A percentile compares a stretch with the other conserved stretches of the same genome.
These are phyloP conservation scores for Papilio polytes DNA, from an alignment of 1,140 invertebrate genomes.

Conservation along the genomic window DNA sequence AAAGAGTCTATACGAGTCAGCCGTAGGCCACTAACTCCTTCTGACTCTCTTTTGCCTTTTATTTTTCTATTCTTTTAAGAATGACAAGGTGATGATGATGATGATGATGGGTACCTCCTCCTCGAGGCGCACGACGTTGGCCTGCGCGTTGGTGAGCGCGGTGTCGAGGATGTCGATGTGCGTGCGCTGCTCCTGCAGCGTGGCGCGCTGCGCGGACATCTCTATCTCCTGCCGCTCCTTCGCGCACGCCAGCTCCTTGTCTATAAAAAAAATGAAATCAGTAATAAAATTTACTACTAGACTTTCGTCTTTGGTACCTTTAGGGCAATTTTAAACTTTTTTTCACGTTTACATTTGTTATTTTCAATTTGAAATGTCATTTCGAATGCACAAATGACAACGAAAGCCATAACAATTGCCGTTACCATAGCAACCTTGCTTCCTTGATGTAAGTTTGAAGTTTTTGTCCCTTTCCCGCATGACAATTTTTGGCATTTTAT, in stretches of 20 bases:
- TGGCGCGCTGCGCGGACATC: constrained; percentile 93
- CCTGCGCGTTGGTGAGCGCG: constrained; percentile 95
- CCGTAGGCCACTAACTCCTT: neutral
- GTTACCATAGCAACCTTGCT: too few species aligned
- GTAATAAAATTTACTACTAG: too few species aligned
- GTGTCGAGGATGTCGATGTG: constrained; percentile 97
- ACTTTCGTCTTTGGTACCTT: too few species aligned
- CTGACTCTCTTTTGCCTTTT: neutral
- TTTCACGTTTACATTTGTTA: too few species aligned
- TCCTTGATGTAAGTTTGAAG: too few species aligned
- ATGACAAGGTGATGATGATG: neutral
- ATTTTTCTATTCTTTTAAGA: too few species aligned
- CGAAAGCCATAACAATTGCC: too few species aligned
- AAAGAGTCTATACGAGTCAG: neutral
- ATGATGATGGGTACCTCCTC: constrained; percentile 88
- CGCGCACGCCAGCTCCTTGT: constrained; percentile 93
- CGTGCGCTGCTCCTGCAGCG: constrained; percentile 94
- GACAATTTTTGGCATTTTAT: too few species aligned
- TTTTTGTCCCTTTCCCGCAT: too few species aligned
- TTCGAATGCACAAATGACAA: too few species aligned
- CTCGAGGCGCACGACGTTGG: constrained; percentile 94
- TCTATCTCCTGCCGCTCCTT: constrained; percentile 97
- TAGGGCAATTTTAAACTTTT: too few species aligned
- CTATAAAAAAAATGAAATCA: constrained; percentile 73
- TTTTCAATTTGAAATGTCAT: too few species aligned